Base-by-base conservation (phyloP, 2,797 vertebrate genomes). In the Mormyrops boulengeri region DNA sequence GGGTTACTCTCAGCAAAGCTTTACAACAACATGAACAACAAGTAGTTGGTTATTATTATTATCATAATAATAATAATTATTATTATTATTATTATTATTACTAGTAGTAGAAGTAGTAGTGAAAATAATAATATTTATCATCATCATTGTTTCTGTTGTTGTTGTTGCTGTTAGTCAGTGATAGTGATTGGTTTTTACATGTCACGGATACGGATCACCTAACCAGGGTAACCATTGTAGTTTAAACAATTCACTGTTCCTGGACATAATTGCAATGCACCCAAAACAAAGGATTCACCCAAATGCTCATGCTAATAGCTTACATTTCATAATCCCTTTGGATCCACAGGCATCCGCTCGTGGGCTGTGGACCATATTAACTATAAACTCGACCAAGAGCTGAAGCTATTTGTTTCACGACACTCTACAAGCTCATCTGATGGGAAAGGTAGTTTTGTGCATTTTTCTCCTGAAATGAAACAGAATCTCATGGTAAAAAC, bases 321-420 rank as follows among this genome's bases (percentile, higher is more conserved):
- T 82, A 82, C 19, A 44, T 8, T 47, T n/a, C 41, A n/a, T 11
- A 82, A 86, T 86, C n/a, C 26, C 55, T 94, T 92, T 91, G 92
- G 0, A 93, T 93, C 94, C 94, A 30, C 92, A 99, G 98, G 98
- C 90, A 99, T 99, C 91, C 97, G 98, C 89, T 98, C 98, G 91
- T 99, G 98, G 98, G 98, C 99, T 95, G 97, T 97, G 92, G 98
- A 97, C 93, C 95, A 99, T 85, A 95, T 98, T 0, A 97, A 98
- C 93, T 99, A 98, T 95, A 99, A 99, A 95, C 94, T 99, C 94
- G 98, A 99, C 93, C 97, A 98, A 95, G 98, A 99, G 92, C 96
- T 99, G 88, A 99, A 99, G 92, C 97, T 99, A 92, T 99, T 99
- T 91, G 98, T 99, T 88, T 99, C 98, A 92, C 96, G 98, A 93